Conservation (phyloP, 2,888 invertebrate species). For the Calliphora vomitoria region DNA sequence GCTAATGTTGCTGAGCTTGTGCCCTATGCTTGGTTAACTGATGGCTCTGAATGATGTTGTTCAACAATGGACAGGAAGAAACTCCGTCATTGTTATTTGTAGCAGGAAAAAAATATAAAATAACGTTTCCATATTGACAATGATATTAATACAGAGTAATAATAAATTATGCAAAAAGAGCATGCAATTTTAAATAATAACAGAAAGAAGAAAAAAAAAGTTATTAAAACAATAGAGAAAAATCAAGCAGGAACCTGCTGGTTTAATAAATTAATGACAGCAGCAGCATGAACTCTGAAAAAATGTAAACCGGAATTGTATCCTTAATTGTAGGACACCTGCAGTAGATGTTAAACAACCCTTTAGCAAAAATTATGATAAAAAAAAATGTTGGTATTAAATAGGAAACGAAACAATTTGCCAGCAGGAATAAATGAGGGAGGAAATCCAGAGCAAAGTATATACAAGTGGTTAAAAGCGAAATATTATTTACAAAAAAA, state of each 20-base stretch:
- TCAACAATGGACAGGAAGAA: slow-evolving; percentile 72
- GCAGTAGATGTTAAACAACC: slow-evolving; percentile 68
- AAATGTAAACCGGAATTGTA: slow-evolving; percentile 65
- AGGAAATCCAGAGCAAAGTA: slow-evolving; percentile 39
- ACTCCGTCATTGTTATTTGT: slow-evolving; percentile 50
- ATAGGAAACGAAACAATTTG: slow-evolving; percentile 67
- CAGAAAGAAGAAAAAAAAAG: slow-evolving; percentile 1
- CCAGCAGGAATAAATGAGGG: slow-evolving; percentile 58
- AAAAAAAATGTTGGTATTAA: slow-evolving; percentile 18
- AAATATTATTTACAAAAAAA: slow-evolving; percentile 31
- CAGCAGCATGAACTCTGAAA: slow-evolving; percentile 13
- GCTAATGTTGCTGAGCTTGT: neutral
- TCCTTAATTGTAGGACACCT: slow-evolving; percentile 69
- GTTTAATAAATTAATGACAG: slow-evolving; percentile 62
- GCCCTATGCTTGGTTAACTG: slow-evolving; percentile 47
- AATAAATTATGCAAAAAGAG: slow-evolving; percentile 52
- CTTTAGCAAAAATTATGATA: slow-evolving; percentile 48
- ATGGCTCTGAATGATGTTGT: slow-evolving; percentile 45
- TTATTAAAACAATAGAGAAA: slow-evolving; percentile 50
- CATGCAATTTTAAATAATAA: slow-evolving; percentile 23
- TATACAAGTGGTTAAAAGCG: slow-evolving; percentile 22
- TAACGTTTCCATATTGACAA: slow-evolving; percentile 49
- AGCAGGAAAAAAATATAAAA: slow-evolving; percentile 36
- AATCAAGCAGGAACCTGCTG: slow-evolving; percentile 65
- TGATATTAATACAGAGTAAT: slow-evolving; percentile 54